Evolutionary conservation across 2,113 vertebrate genomes (phyloP).

Genomic region (Rhea americana): DNA sequence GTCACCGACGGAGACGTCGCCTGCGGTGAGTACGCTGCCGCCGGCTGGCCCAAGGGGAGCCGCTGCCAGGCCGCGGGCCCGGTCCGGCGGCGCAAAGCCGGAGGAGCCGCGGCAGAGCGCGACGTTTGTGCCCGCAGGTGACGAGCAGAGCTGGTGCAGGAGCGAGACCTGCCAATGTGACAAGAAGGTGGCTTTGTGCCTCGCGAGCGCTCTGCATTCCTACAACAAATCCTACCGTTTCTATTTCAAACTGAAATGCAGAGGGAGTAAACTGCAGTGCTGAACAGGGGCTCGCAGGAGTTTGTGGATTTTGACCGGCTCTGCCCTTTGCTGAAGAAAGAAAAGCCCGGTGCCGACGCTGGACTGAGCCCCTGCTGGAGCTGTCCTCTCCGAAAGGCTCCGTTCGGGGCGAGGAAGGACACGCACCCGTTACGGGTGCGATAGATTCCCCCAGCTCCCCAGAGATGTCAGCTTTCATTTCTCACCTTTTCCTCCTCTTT

Average conservation of each 20-base stretch:
- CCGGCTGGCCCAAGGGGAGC: too few species aligned
- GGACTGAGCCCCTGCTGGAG: rapidly evolving
- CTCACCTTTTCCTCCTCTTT: neutral
- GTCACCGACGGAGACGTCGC: rapidly evolving
- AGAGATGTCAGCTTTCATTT: neutral
- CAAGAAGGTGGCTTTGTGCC: slow-evolving; percentile 57
- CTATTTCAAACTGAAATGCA: slow-evolving; percentile 49
- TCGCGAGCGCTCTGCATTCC: slow-evolving; percentile 45
- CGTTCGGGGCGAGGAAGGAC: neutral
- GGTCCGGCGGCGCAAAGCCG: rapidly evolving
- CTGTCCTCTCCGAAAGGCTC: rapidly evolving
- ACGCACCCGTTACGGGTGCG: rapidly evolving
- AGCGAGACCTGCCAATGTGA: slow-evolving; percentile 65
- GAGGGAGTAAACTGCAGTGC: slow-evolving; percentile 18
- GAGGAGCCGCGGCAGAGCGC: neutral
- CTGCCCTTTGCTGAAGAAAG: neutral
- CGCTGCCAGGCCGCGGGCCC: too few species aligned
- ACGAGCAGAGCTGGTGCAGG: slow-evolving; percentile 49
- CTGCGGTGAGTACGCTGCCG: slow-evolving; percentile 58
- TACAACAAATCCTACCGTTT: slow-evolving; percentile 65
- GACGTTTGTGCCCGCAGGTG: neutral
- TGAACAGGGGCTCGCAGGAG: neutral
- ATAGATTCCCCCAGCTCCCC: neutral
- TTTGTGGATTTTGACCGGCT: neutral
- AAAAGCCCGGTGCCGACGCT: neutral